Evolutionary conservation across 2,113 vertebrate genomes (phyloP).

Genomic region (Gymnocephalus cernua): DNA sequence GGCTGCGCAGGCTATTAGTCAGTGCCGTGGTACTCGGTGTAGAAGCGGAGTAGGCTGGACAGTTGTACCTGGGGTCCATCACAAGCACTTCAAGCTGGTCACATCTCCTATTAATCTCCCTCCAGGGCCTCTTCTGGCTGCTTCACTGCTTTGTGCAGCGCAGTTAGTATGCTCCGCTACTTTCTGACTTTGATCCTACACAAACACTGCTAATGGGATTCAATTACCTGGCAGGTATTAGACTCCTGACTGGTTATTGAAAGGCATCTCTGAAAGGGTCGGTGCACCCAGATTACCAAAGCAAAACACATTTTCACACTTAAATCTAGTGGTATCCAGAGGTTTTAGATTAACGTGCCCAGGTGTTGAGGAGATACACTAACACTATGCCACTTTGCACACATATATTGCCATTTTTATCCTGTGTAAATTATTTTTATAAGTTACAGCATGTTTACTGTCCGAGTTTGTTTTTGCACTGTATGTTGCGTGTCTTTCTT

Average conservation of each 20-base stretch:
- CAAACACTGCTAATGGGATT: slow-evolving; percentile 44
- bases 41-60: slow-evolving; percentile 31
- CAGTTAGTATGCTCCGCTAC: slow-evolving; percentile 40
- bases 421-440: too few species aligned
- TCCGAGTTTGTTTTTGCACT: too few species aligned
- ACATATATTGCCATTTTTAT: too few species aligned
- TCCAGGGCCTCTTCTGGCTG: slow-evolving; percentile 44
- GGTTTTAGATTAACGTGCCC: too few species aligned
- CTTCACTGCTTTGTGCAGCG: slow-evolving; percentile 41
- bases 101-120: slow-evolving; percentile 63
- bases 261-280: not conserved
- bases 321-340: too few species aligned
- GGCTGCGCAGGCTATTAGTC: slow-evolving; percentile 65
- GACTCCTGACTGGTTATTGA: slow-evolving; percentile 10
- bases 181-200: slow-evolving; percentile 42
- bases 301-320: not conserved
- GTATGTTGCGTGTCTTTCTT: too few species aligned
- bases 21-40: slow-evolving; percentile 24
- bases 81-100: slow-evolving; percentile 35
- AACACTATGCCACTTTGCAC: too few species aligned
- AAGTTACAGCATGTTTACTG: too few species aligned
- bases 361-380: too few species aligned
- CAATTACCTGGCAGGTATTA: slow-evolving; percentile 45
- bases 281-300: slow-evolving; percentile 10
- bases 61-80: slow-evolving; percentile 43